Base-by-base conservation (phyloP, 30 jellyfish, hydroid and myxozoan species). In the Clytia hemisphaerica region DNA sequence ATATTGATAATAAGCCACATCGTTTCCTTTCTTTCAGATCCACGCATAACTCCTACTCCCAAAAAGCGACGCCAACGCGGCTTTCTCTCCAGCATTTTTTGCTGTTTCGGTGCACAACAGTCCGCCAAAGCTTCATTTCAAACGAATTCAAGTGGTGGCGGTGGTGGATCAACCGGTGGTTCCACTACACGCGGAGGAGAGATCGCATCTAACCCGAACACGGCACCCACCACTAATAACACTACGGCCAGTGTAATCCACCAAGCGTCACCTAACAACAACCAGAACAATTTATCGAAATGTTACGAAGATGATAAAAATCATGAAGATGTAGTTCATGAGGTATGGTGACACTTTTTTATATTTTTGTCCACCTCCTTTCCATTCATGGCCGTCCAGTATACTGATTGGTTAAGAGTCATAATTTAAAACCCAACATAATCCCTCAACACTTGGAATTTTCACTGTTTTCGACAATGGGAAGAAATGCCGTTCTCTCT, bases 1-100 rank as follows among this genome's bases (percentile, higher is more conserved):
- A n/a, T n/a, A n/a, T n/a, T n/a, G n/a, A n/a, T n/a, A n/a, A n/a
- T n/a, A n/a, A n/a, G n/a, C n/a, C n/a, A n/a, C n/a, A n/a, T n/a
- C n/a, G n/a, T n/a, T n/a, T n/a, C n/a, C n/a, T n/a, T n/a, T n/a
- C n/a, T n/a, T n/a, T n/a, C n/a, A n/a, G n/a, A n/a, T n/a, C n/a
- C n/a, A n/a, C n/a, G n/a, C n/a, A n/a, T n/a, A n/a, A n/a, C n/a
- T n/a, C 7, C 93, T 12, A 48, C 80, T 18, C 68, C 72, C 26
- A 86, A 86, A 62, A 86, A 86, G 79, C 73, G 71, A 14, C 65
- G 91, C 48, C 71, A 73, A 29, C 90, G 96, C 27, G 96, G 96
- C 34, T 73, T 86, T 42, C 80, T 86, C 28, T 86, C 96, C 1
- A 77, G 85, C 21, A 55, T 86, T 35, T 86, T 86, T 45, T 86